phyloP scores from a whole-genome alignment of 2,888 invertebrate genomes.

The Bembecia ichneumoniformis region DNA sequence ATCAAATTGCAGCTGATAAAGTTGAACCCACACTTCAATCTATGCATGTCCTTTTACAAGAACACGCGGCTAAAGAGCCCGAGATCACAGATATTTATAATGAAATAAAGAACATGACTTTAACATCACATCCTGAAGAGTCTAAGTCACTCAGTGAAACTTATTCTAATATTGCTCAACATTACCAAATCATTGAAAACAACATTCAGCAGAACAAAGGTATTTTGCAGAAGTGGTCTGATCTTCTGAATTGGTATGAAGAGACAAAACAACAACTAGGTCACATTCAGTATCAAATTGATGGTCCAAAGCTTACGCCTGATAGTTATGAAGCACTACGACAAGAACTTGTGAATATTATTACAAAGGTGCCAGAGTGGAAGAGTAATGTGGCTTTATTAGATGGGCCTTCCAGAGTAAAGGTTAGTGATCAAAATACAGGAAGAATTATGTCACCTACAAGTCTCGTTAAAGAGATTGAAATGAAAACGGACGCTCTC shows the following conservation, averaged over 20 bases:
- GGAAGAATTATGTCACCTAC: constrained; percentile 82
- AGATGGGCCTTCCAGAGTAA: constrained; percentile 78
- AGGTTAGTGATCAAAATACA: constrained; percentile 79
- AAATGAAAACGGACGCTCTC: constrained; percentile 77
- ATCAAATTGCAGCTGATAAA: constrained; percentile 85
- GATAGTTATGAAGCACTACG: constrained; percentile 79
- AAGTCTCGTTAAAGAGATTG: constrained; percentile 79
- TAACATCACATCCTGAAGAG: constrained; percentile 81
- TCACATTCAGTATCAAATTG: constrained; percentile 85
- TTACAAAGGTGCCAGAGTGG: constrained; percentile 78
- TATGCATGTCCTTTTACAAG: constrained; percentile 85
- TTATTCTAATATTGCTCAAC: constrained; percentile 81
- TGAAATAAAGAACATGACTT: constrained; percentile 84
- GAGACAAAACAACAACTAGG: constrained; percentile 84
- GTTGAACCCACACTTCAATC: constrained; percentile 84
- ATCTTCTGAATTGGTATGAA: constrained; percentile 85
- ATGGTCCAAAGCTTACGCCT: constrained; percentile 79
- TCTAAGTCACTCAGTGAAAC: constrained; percentile 80
- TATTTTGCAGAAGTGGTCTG: constrained; percentile 85
- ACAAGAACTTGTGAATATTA: constrained; percentile 78
- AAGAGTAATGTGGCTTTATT: constrained; percentile 78
- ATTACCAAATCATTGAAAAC: constrained; percentile 83
- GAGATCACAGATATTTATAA: constrained; percentile 83
- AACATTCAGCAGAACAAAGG: constrained; percentile 81
- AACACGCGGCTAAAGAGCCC: constrained; percentile 87